phyloP scores from a whole-genome alignment of 2,888 invertebrate genomes.

The Limnephilus rhombicus region DNA sequence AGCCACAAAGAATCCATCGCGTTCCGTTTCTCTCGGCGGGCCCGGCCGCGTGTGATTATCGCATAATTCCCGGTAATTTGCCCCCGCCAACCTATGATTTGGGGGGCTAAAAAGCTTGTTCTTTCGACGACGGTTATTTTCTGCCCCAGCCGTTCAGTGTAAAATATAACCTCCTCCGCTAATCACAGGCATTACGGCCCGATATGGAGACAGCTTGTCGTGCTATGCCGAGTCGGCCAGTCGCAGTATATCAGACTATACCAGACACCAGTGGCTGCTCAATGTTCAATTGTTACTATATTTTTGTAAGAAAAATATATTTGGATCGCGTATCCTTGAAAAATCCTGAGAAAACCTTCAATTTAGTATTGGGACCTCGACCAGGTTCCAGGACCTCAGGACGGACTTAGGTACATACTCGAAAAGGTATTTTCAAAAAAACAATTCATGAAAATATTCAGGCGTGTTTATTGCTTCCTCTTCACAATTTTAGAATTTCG shows the following conservation, averaged over 20 bases:
- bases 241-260: not conserved
- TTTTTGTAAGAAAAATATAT: not conserved
- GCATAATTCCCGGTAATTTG: constrained; percentile 63
- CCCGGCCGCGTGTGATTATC: constrained; percentile 60
- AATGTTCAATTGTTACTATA: not conserved
- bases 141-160: constrained; percentile 63
- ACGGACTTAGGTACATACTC: too few relatives aligned
- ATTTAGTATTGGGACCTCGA: not conserved
- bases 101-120: constrained; percentile 65
- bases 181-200: constrained; percentile 62
- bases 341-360: not conserved
- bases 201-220: constrained; percentile 57
- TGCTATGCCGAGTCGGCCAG: constrained; percentile 6
- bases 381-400: too few relatives aligned
- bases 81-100: constrained; percentile 64
- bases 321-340: not conserved
- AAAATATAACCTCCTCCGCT: constrained; percentile 60
- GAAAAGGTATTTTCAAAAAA: too few relatives aligned
- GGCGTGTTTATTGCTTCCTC: not conserved
- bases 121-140: constrained; percentile 65
- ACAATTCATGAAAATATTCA: too few relatives aligned
- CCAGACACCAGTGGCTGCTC: constrained; percentile 32
- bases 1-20: constrained; percentile 43
- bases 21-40: constrained; percentile 44
- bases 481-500: not conserved